These are phyloP conservation scores for Cheilosia grossa DNA, from an alignment of 2,888 invertebrate species.

Conservation along the genomic window DNA sequence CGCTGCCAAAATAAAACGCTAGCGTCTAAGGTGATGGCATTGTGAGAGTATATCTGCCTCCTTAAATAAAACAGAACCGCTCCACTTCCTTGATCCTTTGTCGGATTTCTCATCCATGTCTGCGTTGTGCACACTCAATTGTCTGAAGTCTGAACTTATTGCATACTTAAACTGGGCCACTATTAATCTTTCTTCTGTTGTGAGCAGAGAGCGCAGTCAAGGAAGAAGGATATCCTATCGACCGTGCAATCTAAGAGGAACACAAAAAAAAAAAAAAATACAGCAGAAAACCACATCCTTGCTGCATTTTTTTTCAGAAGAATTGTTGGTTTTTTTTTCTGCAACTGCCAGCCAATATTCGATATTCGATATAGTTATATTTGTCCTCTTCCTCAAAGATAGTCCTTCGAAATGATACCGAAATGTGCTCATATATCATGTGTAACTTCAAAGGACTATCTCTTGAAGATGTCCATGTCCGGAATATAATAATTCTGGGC, in stretches of 20 bases:
- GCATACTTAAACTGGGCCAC: slow-evolving; percentile 67
- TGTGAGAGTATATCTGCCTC: slow-evolving; percentile 19
- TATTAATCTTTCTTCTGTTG: slow-evolving; percentile 68
- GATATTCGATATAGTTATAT: slow-evolving; percentile 32
- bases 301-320: background rate
- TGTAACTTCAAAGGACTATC: slow-evolving; percentile 26
- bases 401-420: slow-evolving; percentile 30
- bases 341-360: slow-evolving; percentile 19
- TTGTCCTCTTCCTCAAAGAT: slow-evolving; percentile 14
- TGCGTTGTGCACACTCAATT: slow-evolving; percentile 55
- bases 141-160: slow-evolving; percentile 72
- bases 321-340: background rate
- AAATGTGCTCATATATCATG: slow-evolving; percentile 36
- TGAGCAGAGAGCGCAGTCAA: slow-evolving; percentile 38
- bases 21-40: slow-evolving; percentile 36
- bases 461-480: slow-evolving; percentile 28
- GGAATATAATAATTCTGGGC: slow-evolving; percentile 10
- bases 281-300: slow-evolving; percentile 10
- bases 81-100: slow-evolving; percentile 48
- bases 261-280: background rate
- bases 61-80: background rate
- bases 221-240: slow-evolving; percentile 25
- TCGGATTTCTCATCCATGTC: slow-evolving; percentile 43
- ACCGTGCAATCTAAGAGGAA: background rate
- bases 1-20: slow-evolving; percentile 48